A percentile compares a stretch with the other conserved stretches of the same genome.
phyloP scores from a whole-genome alignment of 2,888 invertebrate species.

The Entomobrya proxima region DNA sequence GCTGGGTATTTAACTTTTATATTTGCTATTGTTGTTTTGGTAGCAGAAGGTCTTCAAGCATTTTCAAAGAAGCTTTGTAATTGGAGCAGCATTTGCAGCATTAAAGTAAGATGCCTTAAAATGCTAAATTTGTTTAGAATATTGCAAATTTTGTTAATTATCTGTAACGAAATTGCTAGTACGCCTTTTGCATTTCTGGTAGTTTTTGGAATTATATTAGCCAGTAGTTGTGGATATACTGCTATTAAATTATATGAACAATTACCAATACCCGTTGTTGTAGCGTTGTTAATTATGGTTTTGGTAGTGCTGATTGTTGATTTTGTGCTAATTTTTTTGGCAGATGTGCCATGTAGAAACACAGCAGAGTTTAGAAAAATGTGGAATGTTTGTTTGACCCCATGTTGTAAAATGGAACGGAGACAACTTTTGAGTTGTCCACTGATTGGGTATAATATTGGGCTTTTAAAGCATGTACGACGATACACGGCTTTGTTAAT shows the following conservation, averaged over 20 bases:
- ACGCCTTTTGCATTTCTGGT: neutral
- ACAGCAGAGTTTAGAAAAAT: neutral
- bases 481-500: neutral
- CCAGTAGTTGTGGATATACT: neutral
- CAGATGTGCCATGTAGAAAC: neutral
- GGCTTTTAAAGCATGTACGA: neutral
- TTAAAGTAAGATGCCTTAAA: too few species aligned
- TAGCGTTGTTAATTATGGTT: neutral
- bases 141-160: neutral
- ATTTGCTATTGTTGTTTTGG: neutral
- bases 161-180: neutral
- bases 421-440: neutral
- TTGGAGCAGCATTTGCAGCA: neutral
- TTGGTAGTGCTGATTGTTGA: neutral
- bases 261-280: neutral
- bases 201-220: neutral
- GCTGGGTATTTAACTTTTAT: too few species aligned
- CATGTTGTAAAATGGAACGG: neutral
- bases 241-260: neutral
- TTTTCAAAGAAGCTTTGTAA: neutral
- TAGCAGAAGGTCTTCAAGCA: neutral
- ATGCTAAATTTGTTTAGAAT: neutral
- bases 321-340: neutral
- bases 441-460: neutral
- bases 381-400: neutral